Percentiles rank a stretch among this genome's conserved stretches.
Evolutionary conservation across 2,797 vertebrate genomes (phyloP).

Genomic region (Phataginus tetradactyla): DNA sequence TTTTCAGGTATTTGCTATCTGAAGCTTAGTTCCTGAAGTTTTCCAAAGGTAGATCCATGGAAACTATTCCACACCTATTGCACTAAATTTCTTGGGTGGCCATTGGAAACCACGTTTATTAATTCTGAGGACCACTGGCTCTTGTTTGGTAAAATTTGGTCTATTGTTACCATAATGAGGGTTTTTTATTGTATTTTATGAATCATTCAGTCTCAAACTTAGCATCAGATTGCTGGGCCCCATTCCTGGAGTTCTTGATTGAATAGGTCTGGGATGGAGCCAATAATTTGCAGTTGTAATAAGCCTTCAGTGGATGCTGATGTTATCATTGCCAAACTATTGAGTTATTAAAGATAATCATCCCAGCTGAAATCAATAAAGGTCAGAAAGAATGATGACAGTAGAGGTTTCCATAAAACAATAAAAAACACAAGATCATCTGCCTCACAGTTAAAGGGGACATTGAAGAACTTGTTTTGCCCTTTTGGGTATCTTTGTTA

Average conservation of each 20-base stretch:
- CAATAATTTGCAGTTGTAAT: neutral
- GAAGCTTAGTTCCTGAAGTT: neutral
- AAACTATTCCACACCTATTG: neutral
- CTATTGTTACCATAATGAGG: neutral
- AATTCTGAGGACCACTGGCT: neutral
- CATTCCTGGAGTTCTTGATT: neutral
- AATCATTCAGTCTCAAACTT: neutral
- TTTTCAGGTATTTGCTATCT: neutral
- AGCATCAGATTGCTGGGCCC: neutral
- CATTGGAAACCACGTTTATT: neutral
- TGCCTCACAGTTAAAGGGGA: neutral
- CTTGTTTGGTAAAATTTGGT: neutral
- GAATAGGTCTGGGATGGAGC: neutral
- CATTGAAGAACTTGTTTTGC: neutral
- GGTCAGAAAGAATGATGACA: constrained; percentile 21
- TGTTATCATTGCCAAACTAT: neutral
- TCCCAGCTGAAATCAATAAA: neutral
- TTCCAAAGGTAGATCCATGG: neutral
- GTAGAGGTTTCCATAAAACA: constrained; percentile 14
- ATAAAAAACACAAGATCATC: neutral
- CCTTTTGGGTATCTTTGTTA: constrained; percentile 47
- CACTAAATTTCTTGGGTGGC: neutral
- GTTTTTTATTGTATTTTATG: neutral
- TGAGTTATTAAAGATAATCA: neutral
- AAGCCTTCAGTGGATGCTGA: neutral